Base-by-base conservation (phyloP, 2,888 invertebrate genomes). In the Entomobrya proxima region DNA sequence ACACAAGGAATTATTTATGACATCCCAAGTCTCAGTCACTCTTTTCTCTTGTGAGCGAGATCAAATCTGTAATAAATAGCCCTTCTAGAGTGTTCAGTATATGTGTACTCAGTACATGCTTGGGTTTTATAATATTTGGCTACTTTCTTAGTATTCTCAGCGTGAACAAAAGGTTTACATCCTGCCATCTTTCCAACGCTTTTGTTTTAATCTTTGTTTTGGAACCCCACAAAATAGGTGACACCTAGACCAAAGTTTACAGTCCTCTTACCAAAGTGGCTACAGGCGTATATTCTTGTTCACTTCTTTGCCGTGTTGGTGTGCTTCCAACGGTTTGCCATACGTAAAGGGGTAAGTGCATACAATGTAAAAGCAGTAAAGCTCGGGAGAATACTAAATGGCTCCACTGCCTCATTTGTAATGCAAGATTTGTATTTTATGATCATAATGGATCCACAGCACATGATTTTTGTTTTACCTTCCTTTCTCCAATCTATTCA, bases 271-370 rank as follows among this genome's bases (percentile, higher is more conserved):
- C 94, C 95, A 0, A 90, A 92, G 0, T 95, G 95, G 95, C 94
- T 94, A 90, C 95, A 94, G 90, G 87, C 93, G 0, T 96, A 96
- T 91, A 92, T 96, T 3, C 91, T 94, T 0, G 89, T 94, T 0
- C 96, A 96, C 91, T 96, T 96, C 91, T 92, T 93, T 44, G 92
- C 95, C 1, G 94, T 95, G 0, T 91, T 95, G 50, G 94, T 94
- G 85, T 94, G 94, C 6, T 95, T 95, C 92, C 94, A 95, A 82
- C 94, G 95, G 90, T 92, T 95, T 11, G 94, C 94, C 69, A 92
- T 94, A 0, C 92, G 93, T 89, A 93, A 94, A 90, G 93, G 94
- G 93, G 95, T 95, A 91, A 92, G 93, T 92, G 40, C 21, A 21
- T 27, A 21, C 27, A 13, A 58, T 13, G 27, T 15, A 24, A 50